These are phyloP conservation scores for Syngnathus acus DNA, from an alignment of 2,797 vertebrate genomes.

Conservation along the genomic window DNA sequence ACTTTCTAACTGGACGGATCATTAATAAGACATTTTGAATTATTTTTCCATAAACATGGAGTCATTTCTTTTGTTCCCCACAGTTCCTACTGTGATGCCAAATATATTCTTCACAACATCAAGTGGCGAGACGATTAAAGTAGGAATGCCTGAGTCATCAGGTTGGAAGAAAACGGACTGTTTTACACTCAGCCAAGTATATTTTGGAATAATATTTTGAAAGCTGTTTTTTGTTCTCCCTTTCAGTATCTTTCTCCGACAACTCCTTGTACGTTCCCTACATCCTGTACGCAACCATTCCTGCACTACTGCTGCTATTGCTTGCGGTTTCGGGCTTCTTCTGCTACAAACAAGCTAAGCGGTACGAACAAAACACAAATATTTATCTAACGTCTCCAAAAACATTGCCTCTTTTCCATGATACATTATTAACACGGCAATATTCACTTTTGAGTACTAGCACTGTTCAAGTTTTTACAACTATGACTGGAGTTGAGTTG, in stretches of 20 bases:
- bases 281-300: conserved; percentile 77
- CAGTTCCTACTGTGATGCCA: conserved; percentile 53
- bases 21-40: neutral
- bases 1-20: neutral
- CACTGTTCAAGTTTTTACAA: too few species aligned
- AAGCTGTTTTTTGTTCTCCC: conserved; percentile 16
- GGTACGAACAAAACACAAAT: conserved; percentile 59
- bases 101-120: conserved; percentile 54
- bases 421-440: neutral
- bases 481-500: neutral
- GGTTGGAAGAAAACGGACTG: conserved; percentile 53
- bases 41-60: neutral
- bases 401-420: neutral
- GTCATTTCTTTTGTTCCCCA: conserved; percentile 2
- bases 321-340: conserved; percentile 65
- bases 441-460: neutral
- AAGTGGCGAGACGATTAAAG: conserved; percentile 57
- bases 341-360: conserved; percentile 73
- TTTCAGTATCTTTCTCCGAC: conserved; percentile 68
- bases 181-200: neutral
- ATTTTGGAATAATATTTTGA: conserved; percentile 1
- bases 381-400: neutral
- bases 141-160: conserved; percentile 68
- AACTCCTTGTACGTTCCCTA: conserved; percentile 68
- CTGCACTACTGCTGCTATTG: conserved; percentile 76